phyloP scores from a whole-genome alignment of 2,888 invertebrate genomes.

The Dermolepida albohirtum region DNA sequence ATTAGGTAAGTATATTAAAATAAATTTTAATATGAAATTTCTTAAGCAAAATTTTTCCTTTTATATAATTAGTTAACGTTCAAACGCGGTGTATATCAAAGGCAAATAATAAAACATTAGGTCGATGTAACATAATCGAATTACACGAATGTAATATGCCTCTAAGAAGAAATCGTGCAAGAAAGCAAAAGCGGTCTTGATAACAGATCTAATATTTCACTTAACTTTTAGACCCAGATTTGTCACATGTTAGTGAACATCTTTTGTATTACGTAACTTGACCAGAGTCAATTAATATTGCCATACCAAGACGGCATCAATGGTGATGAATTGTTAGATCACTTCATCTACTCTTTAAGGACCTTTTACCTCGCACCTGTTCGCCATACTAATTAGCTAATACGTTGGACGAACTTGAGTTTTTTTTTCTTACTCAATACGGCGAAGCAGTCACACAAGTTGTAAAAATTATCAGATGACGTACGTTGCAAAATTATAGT shows the following conservation, averaged over 20 bases:
- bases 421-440: background rate
- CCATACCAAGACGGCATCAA: slow-evolving; percentile 17
- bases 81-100: too few species aligned
- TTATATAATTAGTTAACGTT: too few species aligned
- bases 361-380: background rate
- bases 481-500: too few species aligned
- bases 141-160: too few species aligned
- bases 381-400: slow-evolving; percentile 3
- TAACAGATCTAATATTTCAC: slow-evolving; percentile 35
- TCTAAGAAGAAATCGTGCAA: slow-evolving; percentile 2
- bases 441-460: too few species aligned
- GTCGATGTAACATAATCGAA: too few species aligned
- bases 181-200: slow-evolving; percentile 15
- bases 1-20: too few species aligned
- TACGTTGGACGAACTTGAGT: slow-evolving; percentile 5
- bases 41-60: too few species aligned
- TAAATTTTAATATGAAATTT: too few species aligned
- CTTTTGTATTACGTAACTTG: slow-evolving; percentile 27
- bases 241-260: slow-evolving; percentile 27
- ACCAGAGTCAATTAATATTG: slow-evolving; percentile 16
- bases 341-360: slow-evolving; percentile 18
- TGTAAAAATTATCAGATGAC: too few species aligned
- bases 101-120: too few species aligned
- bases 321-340: slow-evolving; percentile 2
- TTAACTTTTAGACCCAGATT: slow-evolving; percentile 36